phyloP scores from a whole-genome alignment of 2,888 invertebrate species.

The Eucera pruinosa region DNA sequence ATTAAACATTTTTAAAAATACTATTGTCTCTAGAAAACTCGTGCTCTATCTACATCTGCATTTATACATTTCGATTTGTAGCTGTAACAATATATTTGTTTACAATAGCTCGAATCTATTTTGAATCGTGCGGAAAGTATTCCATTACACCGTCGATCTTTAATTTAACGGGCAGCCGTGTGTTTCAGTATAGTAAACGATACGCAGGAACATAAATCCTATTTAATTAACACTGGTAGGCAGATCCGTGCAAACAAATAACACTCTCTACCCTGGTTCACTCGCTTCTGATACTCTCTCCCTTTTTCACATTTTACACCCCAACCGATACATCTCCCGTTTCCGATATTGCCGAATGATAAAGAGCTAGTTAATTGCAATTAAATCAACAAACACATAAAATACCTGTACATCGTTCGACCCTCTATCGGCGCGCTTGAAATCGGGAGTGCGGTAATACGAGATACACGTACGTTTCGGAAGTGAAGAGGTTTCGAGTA shows the following conservation, averaged over 20 bases:
- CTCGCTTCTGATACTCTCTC: conserved; percentile 53
- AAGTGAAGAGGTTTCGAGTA: conserved; percentile 52
- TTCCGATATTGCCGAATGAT: conserved; percentile 70
- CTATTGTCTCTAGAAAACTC: not conserved
- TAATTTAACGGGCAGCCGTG: conserved; percentile 59
- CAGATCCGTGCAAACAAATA: conserved; percentile 69
- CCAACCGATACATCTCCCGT: conserved; percentile 46
- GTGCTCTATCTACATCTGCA: not conserved
- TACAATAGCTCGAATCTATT: conserved; percentile 19
- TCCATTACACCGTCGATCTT: conserved; percentile 52
- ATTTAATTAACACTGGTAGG: conserved; percentile 74
- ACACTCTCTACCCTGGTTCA: conserved; percentile 56
- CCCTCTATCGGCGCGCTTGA: conserved; percentile 33
- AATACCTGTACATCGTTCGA: conserved; percentile 48
- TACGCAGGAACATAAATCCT: conserved; percentile 67
- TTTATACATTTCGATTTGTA: too few relatives aligned
- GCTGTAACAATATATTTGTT: not conserved
- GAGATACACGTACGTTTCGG: conserved; percentile 27
- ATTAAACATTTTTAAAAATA: conserved; percentile 1
- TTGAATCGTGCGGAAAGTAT: conserved; percentile 10
- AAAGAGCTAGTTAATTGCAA: conserved; percentile 71
- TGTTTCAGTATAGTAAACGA: conserved; percentile 40
- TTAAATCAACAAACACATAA: conserved; percentile 70
- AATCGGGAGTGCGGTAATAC: conserved; percentile 43
- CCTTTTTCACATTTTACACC: conserved; percentile 50